Evolutionary conservation across 2,888 invertebrate species (phyloP).

Genomic region (Caenorhabditis macrosperma): DNA sequence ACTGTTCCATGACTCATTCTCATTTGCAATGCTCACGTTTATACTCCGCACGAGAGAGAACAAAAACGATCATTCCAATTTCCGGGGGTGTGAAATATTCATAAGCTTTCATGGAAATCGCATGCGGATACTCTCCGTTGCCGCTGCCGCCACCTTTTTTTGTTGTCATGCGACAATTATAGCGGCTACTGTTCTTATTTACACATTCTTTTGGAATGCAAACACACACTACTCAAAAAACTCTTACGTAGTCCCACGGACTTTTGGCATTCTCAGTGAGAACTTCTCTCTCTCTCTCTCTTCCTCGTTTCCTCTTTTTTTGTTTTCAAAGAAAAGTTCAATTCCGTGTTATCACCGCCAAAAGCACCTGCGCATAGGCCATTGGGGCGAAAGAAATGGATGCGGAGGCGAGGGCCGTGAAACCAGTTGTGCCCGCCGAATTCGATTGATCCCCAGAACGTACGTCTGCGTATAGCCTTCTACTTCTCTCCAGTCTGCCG

Average conservation of each 20-base stretch:
- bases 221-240: constrained; percentile 1
- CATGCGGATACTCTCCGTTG: background rate
- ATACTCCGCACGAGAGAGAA: too few species aligned
- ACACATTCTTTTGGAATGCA: constrained; percentile 7
- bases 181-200: constrained; percentile 5
- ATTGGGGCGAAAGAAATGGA: background rate
- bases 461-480: background rate
- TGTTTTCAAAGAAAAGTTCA: too few species aligned
- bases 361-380: background rate
- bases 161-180: background rate
- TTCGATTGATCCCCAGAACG: constrained; percentile 33
- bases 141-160: background rate
- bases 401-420: constrained; percentile 3
- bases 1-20: too few species aligned
- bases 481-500: background rate
- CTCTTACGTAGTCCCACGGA: background rate
- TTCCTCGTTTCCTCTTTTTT: background rate
- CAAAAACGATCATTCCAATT: too few species aligned
- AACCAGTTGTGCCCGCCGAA: constrained; percentile 43
- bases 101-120: background rate
- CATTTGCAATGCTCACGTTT: too few species aligned
- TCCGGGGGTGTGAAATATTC: background rate
- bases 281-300: too few species aligned
- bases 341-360: background rate
- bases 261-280: background rate